phyloP scores from a whole-genome alignment of 2,113 vertebrate species.

The Sphaerodactylus townsendi region DNA sequence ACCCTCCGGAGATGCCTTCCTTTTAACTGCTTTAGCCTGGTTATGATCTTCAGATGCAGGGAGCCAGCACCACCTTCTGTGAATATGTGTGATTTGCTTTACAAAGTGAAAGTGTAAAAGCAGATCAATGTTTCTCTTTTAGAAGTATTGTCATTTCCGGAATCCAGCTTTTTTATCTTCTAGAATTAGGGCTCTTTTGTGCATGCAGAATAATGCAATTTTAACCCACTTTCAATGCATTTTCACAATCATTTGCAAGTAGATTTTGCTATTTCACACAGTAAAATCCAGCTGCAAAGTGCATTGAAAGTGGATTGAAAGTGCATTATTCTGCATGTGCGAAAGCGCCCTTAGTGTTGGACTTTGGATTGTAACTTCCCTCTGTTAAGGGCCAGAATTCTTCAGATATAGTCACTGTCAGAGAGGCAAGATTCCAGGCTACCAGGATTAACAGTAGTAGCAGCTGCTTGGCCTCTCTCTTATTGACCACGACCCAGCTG shows the following conservation, averaged over 20 bases:
- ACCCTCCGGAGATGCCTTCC: neutral
- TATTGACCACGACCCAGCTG: too few relatives aligned
- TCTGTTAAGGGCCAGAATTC: neutral
- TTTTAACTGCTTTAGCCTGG: neutral
- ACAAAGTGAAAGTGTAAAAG: neutral
- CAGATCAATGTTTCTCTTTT: neutral
- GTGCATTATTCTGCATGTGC: too few relatives aligned
- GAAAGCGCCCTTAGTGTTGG: too few relatives aligned
- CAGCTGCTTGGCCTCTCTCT: too few relatives aligned
- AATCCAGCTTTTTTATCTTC: neutral
- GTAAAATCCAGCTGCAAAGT: too few relatives aligned
- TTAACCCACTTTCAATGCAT: too few relatives aligned
- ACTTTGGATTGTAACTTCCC: neutral
- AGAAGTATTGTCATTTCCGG: neutral
- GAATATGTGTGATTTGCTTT: neutral
- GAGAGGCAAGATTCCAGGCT: too few relatives aligned
- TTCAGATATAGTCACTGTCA: neutral
- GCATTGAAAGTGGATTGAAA: too few relatives aligned
- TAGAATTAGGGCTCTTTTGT: neutral
- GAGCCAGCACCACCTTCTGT: constrained; percentile 71
- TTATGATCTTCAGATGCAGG: constrained; percentile 22
- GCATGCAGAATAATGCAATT: too few relatives aligned
- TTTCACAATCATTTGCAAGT: too few relatives aligned
- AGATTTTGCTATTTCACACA: too few relatives aligned
- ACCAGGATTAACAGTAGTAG: neutral